Conservation (phyloP, 92 coral and sea anemone species). For the Scolanthus callimorphus region DNA sequence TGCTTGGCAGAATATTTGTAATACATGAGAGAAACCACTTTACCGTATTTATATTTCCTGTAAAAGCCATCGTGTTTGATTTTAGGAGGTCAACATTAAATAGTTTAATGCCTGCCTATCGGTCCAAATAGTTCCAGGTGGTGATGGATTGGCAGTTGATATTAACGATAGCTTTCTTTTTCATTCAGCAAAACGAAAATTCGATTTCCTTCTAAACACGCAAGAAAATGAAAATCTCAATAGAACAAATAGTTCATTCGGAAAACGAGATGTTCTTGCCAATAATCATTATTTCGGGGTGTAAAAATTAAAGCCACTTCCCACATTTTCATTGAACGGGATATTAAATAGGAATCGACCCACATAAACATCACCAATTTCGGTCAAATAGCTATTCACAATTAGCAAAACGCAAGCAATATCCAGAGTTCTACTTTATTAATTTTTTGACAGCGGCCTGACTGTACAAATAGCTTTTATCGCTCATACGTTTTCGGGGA, state of each 20-base stretch:
- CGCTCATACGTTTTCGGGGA: too few species aligned
- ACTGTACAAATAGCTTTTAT: not conserved
- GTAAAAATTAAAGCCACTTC: not conserved
- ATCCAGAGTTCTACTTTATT: not conserved
- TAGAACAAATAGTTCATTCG: too few species aligned
- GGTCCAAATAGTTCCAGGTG: too few species aligned
- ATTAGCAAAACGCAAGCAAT: too few species aligned
- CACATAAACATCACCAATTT: not conserved
- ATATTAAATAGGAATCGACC: not conserved
- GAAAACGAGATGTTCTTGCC: not conserved
- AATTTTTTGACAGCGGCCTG: not conserved
- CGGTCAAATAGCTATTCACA: not conserved
- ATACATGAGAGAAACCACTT: conserved; percentile 2
- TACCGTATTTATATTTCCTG: not conserved
- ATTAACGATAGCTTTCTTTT: too few species aligned
- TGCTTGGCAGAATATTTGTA: not conserved
- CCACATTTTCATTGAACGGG: not conserved
- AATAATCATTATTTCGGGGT: not conserved
- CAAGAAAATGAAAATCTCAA: too few species aligned
- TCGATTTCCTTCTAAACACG: too few species aligned
- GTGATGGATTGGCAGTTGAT: too few species aligned
- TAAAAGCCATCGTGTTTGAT: not conserved
- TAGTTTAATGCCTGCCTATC: not conserved
- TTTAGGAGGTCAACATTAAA: not conserved
- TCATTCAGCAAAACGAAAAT: too few species aligned